phyloP scores from a whole-genome alignment of 2,888 invertebrate species.

The Agapostemon virescens region DNA sequence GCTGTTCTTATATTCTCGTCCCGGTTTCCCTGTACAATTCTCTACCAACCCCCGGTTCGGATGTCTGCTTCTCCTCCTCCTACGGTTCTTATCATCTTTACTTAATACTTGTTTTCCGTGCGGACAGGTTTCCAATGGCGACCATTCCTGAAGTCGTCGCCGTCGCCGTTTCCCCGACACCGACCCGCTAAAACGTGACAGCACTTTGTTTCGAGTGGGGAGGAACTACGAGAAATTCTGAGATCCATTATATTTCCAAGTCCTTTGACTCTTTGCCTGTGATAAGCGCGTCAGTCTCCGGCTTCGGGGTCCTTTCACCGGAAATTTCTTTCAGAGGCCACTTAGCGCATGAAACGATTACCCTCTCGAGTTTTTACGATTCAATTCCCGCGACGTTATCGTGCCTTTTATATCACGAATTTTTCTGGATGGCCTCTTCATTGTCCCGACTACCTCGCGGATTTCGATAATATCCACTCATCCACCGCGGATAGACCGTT shows the following conservation, averaged over 20 bases:
- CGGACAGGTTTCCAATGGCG: constrained; percentile 50
- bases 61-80: constrained; percentile 18
- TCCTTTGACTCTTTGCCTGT: constrained; percentile 58
- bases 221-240: constrained; percentile 48
- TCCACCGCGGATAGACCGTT: neutral
- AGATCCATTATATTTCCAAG: constrained; percentile 57
- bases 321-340: constrained; percentile 53
- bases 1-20: neutral
- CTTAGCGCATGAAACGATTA: constrained; percentile 55
- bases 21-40: constrained; percentile 5
- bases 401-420: constrained; percentile 39
- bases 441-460: constrained; percentile 8
- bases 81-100: constrained; percentile 45
- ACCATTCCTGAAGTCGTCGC: constrained; percentile 32
- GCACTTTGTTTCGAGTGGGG: constrained; percentile 52
- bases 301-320: constrained; percentile 35
- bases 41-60: neutral
- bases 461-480: constrained; percentile 21
- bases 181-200: constrained; percentile 39
- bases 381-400: constrained; percentile 48
- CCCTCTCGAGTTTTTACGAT: constrained; percentile 41
- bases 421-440: constrained; percentile 21
- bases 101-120: constrained; percentile 43
- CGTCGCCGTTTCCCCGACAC: constrained; percentile 14
- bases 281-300: constrained; percentile 53